phyloP scores from a whole-genome alignment of 2,797 vertebrate genomes.

The Melanotaenia maccullochi region DNA sequence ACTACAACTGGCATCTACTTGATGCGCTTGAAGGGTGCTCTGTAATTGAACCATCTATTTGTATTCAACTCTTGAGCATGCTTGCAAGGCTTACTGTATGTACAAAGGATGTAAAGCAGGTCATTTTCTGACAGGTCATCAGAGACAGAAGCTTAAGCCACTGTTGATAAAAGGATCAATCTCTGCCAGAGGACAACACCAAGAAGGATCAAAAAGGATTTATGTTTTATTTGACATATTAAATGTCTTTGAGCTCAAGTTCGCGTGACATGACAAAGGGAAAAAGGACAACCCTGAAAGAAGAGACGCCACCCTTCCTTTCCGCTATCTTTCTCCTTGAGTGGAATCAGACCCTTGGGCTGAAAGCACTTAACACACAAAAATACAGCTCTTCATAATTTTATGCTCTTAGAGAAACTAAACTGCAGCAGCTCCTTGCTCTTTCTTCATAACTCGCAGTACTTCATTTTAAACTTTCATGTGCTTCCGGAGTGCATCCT shows the following conservation, averaged over 20 bases:
- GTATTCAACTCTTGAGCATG: slow-evolving; percentile 36
- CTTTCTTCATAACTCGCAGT: slow-evolving; percentile 54
- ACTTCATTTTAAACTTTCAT: slow-evolving; percentile 70
- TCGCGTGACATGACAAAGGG: slow-evolving; percentile 24
- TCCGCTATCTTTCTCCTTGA: slow-evolving; percentile 10
- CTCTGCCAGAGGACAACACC: slow-evolving; percentile 31
- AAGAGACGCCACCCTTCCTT: not conserved
- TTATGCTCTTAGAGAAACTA: slow-evolving; percentile 51
- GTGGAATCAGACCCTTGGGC: slow-evolving; percentile 38
- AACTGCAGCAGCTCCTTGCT: slow-evolving; percentile 40
- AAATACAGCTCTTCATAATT: slow-evolving; percentile 70
- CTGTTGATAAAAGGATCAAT: slow-evolving; percentile 55
- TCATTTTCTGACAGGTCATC: slow-evolving; percentile 28
- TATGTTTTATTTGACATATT: slow-evolving; percentile 23
- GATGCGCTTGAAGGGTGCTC: slow-evolving; percentile 29
- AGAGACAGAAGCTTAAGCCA: slow-evolving; percentile 52
- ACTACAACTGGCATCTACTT: slow-evolving; percentile 37
- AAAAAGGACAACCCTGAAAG: slow-evolving; percentile 6
- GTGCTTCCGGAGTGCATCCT: slow-evolving; percentile 56
- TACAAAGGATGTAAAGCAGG: slow-evolving; percentile 43
- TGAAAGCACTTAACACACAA: slow-evolving; percentile 59
- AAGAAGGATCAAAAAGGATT: slow-evolving; percentile 37
- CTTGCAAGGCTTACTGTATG: slow-evolving; percentile 40
- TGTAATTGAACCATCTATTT: slow-evolving; percentile 48
- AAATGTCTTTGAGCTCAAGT: slow-evolving; percentile 22